Evolutionary conservation across 2,797 vertebrate species (phyloP).

Genomic region (Typhlichthys eigenmanni): DNA sequence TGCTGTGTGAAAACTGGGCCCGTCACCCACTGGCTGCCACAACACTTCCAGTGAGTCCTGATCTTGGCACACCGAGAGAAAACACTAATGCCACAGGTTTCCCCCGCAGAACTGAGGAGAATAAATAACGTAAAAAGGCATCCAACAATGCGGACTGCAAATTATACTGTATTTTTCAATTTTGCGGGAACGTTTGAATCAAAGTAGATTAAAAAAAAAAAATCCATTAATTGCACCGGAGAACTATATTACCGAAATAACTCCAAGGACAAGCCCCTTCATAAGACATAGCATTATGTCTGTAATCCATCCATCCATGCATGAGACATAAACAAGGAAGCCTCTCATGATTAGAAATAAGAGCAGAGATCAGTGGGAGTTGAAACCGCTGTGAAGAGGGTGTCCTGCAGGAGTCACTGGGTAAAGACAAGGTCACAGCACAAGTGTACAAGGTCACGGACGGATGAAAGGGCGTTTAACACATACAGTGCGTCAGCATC

Average conservation of each 20-base stretch:
- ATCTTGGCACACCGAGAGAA: slow-evolving; percentile 65
- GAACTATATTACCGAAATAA: not conserved
- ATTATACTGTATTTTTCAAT: slow-evolving; percentile 30
- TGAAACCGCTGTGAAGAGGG: slow-evolving; percentile 9
- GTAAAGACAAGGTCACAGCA: slow-evolving; percentile 23
- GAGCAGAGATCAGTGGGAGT: not conserved
- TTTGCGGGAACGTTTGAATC: slow-evolving; percentile 18
- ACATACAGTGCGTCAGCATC: too few relatives aligned
- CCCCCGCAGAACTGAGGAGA: slow-evolving; percentile 25
- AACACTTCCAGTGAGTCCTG: slow-evolving; percentile 64
- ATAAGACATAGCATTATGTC: not conserved
- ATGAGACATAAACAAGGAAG: slow-evolving; percentile 3
- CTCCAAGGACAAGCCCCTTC: not conserved
- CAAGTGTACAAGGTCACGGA: slow-evolving; percentile 11
- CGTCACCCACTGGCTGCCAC: slow-evolving; percentile 63
- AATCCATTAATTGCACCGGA: too few relatives aligned
- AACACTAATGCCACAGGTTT: slow-evolving; percentile 57
- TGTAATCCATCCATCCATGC: not conserved
- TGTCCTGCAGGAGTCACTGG: slow-evolving; percentile 5
- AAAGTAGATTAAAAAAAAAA: too few relatives aligned
- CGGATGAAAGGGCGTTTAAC: not conserved
- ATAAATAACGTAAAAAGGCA: slow-evolving; percentile 37
- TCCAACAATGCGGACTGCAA: slow-evolving; percentile 30
- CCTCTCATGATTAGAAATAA: not conserved
- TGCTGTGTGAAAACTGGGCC: slow-evolving; percentile 65